Base-by-base conservation (phyloP, 2,113 vertebrate species). In the Sceloporus tristichus region DNA sequence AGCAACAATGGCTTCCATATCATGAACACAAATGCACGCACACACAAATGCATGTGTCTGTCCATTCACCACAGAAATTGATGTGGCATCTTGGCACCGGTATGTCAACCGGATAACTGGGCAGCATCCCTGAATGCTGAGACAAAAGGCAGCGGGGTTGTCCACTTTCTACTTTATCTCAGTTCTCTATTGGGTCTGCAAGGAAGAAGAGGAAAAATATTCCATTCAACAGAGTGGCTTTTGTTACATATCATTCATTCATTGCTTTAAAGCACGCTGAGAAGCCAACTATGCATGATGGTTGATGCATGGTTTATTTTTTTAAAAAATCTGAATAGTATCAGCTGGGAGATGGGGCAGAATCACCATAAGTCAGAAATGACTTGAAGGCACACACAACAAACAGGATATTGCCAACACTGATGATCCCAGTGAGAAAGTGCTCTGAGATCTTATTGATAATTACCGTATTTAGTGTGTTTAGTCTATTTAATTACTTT, bases 101-200 rank as follows among this genome's bases (percentile, higher is more conserved):
- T 56, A 88, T 66, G 71, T 84, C 81, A 56, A 40, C 81, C 70
- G 74, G 78, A 40, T 78, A 80, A 84, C 74, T 78, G 80, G 87
- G 62, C 65, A 23, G 19, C 34, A 73, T 82, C 78, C 70, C 62
- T 82, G 77, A 70, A 70, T 7, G 29, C 56, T 42, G 79, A 38
- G 79, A 56, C 10, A 14, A 16, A 21, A 14, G 54, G 75, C 27
- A 29, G 74, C n/a, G 3, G 62, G 48, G 40, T 77, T 88, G 74
- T 82, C 73, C 25, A 4, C 42, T 40, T 40, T 40, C 62, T 27
- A 56, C 40, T 53, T 21, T 9, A 6, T 70, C 88, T 90, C 85
- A 90, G 79, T 90, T 90, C 74, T 90, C 88, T 78, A 83, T 71
- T 9, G 85, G 48, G 21, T 83, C 88, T 90, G 56, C 48, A 83